Conservation (phyloP, 2,888 invertebrate genomes). For the Rhimphoctona megacephalus region DNA sequence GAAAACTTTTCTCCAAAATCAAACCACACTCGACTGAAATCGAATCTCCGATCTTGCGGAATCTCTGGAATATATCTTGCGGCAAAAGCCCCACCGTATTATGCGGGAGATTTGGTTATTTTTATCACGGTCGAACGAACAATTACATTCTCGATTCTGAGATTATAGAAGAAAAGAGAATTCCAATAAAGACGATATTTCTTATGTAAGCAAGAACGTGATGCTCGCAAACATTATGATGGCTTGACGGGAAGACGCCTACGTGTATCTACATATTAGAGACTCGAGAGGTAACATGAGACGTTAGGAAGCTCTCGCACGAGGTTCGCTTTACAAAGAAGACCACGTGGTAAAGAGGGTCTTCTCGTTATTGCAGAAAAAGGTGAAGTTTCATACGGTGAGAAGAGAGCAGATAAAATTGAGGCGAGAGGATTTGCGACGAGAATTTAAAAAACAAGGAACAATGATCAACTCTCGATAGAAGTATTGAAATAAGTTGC, state of each 20-base stretch:
- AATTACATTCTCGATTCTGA: neutral
- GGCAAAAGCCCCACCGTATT: neutral
- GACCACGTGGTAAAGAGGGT: neutral
- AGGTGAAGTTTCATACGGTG: slow-evolving; percentile 25
- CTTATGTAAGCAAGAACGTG: neutral
- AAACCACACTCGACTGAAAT: neutral
- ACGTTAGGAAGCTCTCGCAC: slow-evolving; percentile 21
- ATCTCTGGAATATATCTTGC: neutral
- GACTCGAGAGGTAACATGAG: neutral
- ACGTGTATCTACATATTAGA: neutral
- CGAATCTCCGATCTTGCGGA: neutral
- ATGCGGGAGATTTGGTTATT: too few relatives aligned
- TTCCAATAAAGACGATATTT: too few relatives aligned
- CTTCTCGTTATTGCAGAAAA: slow-evolving; percentile 6
- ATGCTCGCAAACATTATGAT: neutral
- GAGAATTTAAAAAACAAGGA: neutral
- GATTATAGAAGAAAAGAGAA: too few relatives aligned
- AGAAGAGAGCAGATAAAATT: neutral
- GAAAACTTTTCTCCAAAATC: neutral
- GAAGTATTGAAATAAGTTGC: neutral
- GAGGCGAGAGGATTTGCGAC: neutral
- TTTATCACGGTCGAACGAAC: too few relatives aligned
- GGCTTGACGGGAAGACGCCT: neutral
- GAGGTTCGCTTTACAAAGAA: neutral
- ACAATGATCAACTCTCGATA: neutral